phyloP scores from a whole-genome alignment of 2,113 vertebrate genomes.

The Psettodes erumei region DNA sequence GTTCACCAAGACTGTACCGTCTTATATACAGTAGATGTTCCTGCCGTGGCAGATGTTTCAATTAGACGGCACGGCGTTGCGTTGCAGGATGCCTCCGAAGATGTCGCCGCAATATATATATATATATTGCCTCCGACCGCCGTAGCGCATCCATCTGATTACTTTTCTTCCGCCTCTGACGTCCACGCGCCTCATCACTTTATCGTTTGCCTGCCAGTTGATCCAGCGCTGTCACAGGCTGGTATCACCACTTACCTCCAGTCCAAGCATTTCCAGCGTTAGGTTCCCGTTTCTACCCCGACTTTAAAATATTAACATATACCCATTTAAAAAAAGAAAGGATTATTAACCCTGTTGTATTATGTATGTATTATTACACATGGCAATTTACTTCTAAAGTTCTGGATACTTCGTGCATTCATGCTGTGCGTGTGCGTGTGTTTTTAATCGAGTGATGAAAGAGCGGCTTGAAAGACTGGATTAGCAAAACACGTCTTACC shows the following conservation, averaged over 20 bases:
- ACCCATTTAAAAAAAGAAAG: background rate
- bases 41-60: background rate
- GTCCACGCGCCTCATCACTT: background rate
- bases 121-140: too few relatives aligned
- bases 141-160: background rate
- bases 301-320: background rate
- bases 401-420: too few relatives aligned
- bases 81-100: background rate
- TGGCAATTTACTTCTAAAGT: background rate
- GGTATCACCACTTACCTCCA: background rate
- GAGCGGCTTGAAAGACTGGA: background rate
- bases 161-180: background rate
- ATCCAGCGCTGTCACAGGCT: background rate
- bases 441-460: background rate
- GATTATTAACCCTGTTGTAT: background rate
- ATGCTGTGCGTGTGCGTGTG: too few relatives aligned
- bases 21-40: background rate
- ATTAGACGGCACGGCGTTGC: background rate
- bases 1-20: conserved; percentile 8
- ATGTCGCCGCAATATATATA: too few relatives aligned
- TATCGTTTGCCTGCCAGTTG: background rate
- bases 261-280: background rate
- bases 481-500: background rate
- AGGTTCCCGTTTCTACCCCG: background rate
- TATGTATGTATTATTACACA: background rate